Evolutionary conservation across 2,888 invertebrate genomes (phyloP), one percentile per base, ranked within the genome.

Genomic region (Drosophila incognita): DNA sequence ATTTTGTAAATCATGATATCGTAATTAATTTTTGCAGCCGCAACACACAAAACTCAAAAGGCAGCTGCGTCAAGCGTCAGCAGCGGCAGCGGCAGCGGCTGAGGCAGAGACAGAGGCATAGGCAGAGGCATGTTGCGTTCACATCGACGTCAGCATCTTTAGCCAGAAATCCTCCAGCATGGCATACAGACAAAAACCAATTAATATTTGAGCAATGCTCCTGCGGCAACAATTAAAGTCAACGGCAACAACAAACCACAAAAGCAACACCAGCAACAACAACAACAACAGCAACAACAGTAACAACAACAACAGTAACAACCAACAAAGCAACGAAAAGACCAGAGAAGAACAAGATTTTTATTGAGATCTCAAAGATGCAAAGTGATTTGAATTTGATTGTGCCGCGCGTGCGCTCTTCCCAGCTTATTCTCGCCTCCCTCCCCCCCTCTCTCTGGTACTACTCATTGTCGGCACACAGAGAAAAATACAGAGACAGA

Each of bases 341-440:
- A 49, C 29, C 29, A 70, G 59, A 57, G 42, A 29, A 70, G 63
- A 77, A 79, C 71, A 66, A 81, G 74, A 86, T 84, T 84, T 90
- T 92, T 91, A 92, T 92, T 92, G 87, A 92, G 92, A 92, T 91
- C 90, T 92, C 91, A 91, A 86, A 91, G 91, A 91, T 90, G 90
- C 87, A 89, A 91, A 92, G 89, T 91, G 91, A 90, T 90, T 89
- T 86, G 87, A 86, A 85, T 87, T 87, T 87, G 87, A 89, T 89
- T 87, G 89, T 81, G 76, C 83, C 79, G 90, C 86, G 81, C 84
- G 81, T 87, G 87, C 88, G 79, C 83, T 74, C 63, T 56, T 38
- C 29, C 49, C 24, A 46, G 24, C 24, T 15, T 46, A 24, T 24
- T 2, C 24, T 4, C 24, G 15, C 24, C 15, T 65, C 63, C 33